Evolutionary conservation across 2,888 invertebrate species (phyloP), one percentile per base, ranked within the genome.

Genomic region (Capitulum mitella): DNA sequence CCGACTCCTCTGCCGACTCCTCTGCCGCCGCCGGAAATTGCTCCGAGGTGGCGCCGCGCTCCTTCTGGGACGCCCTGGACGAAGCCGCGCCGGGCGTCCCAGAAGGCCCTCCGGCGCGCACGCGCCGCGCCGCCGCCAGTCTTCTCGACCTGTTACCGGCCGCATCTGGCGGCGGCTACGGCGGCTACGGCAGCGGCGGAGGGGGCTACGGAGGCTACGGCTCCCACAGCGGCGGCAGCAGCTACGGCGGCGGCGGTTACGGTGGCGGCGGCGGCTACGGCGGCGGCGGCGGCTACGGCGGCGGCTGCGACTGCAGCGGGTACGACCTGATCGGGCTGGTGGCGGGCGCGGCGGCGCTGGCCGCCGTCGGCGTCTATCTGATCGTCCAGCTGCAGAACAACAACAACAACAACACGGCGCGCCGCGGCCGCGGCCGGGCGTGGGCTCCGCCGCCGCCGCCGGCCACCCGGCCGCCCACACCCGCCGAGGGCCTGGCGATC

Each of bases 281-380:
- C 58, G 26, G n/a, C n/a, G n/a, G 58, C 58, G n/a, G 58, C 12
- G 58, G n/a, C 43, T 43, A 58, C 29, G 58, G 58, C 58, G 26
- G n/a, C n/a, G n/a, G 58, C 58, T 58, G 58, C 12, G 58, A 58
- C 58, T 58, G 58, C 29, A 58, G 58, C 58, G 58, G 58, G n/a
- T 58, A n/a, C 12, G 58, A 58, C 58, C 6, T 3, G 10, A 58
- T 58, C 58, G 58, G 54, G 5, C 54, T 29, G 10, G 1, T n/a
- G 6, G 58, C n/a, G 10, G 58, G 58, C n/a, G 29, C 29, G 3
- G n/a, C n/a, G 6, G 58, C 58, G n/a, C 58, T 58, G 29, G 58
- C 58, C 29, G 58, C 58, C 29, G 58, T 58, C 29, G 58, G 58
- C 3, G 58, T n/a, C n/a, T 58, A 5, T 29, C 29, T 58, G 8